Base-by-base conservation (phyloP, 2,888 invertebrate species). In the Eremobia ochroleuca region DNA sequence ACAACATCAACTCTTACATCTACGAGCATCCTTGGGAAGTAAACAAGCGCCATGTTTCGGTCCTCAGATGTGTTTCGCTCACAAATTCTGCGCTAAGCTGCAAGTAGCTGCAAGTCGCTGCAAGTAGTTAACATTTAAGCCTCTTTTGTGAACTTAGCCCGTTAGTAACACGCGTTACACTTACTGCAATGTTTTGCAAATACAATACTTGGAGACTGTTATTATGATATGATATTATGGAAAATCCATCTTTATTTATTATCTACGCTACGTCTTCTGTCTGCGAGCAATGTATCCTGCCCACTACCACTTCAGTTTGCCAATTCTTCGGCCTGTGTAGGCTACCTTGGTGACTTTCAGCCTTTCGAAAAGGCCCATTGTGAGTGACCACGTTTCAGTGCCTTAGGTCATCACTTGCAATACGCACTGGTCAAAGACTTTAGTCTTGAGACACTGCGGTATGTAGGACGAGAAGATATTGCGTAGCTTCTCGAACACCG, bases 111-210 rank as follows among this genome's bases (percentile, higher is more conserved):
- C 80, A 59, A 77, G 70, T 49, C 46, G 67, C 79, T 79, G 79
- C 77, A 82, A 86, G 79, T 85, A 82, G 86, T 85, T 82, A 82
- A 88, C 88, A 87, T 83, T 85, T 88, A 89, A 89, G 89, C 88
- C 85, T 85, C 88, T 89, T 83, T 83, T 67, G 83, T 74, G 69
- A 85, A 85, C 89, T 89, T 76, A 70, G 78, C 73, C 83, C 79
- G 87, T 84, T 86, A 83, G 79, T 69, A 69, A 66, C 79, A 84
- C 79, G 81, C 82, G 75, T 77, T 80, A 83, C 73, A 78, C 55
- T 77, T 62, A 73, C 81, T 62, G 52, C 55, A 28, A 67, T 76
- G 82, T 74, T 77, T 79, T 72, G 77, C 55, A 78, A 84, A 77
- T 73, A 76, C 46, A 68, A 49, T 46, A 46, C 59, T 70, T 34